Evolutionary conservation across 1,140 invertebrate genomes (phyloP), one percentile per base, ranked within the genome.

Genomic region (Lineus longissimus): DNA sequence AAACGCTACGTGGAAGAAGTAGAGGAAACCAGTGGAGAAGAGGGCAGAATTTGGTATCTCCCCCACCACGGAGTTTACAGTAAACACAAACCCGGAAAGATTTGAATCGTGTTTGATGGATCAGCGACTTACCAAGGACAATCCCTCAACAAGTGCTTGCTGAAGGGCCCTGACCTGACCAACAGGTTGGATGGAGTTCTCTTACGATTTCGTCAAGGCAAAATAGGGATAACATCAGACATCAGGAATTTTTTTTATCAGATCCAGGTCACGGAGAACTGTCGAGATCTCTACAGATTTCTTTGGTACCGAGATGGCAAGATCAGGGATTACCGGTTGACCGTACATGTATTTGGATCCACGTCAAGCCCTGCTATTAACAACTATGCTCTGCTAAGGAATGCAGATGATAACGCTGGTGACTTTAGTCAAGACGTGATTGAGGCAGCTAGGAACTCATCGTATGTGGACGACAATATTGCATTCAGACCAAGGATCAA

Each of bases 121-220:
- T 17, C 15, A 13, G 54, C 54, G 11, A 43, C 40, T 13, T 17
- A 11, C 13, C 11, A 23, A 13, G 70, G 68, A n/a, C 57, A 30
- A 31, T 73, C 71, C 11, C 57, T 73, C 0, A 73, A 73, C 56
- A 31, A 63, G 13, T 23, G 29, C 11, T 31, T 72, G 29, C 27
- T 61, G 17, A 9, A 57, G 2, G 70, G 71, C 0, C 77, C 82
- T 17, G 72, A 72, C 55, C 40, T 84, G 0, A 78, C 83, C 68
- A 71, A 29, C 43, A 61, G 54, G 30, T 40, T 70, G 19, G 22
- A 57, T 15, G 67, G 51, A 11, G 62, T 69, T 7, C 54, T 69
- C 0, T 23, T 65, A 11, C 55, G 62, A 2, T 69, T 69, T 36
- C 55, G 68, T 17, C 9, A 55, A 23, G 23, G 30, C 13, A 55